Evolutionary conservation across 2,888 invertebrate species (phyloP).

Genomic region (Drosophila sordidapex): DNA sequence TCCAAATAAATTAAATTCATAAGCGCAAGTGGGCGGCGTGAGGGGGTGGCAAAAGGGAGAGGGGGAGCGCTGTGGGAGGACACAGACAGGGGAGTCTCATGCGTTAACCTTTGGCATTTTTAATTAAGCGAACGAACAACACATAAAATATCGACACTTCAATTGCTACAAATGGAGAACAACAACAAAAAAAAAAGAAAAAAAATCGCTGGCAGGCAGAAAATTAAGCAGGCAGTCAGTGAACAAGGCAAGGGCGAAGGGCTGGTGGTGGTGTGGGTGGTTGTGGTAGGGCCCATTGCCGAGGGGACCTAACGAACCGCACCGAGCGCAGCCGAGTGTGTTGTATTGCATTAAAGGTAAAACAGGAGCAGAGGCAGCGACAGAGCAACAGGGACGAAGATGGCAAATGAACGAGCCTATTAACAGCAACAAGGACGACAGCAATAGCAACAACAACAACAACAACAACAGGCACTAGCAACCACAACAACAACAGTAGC

Average conservation of each 20-base stretch:
- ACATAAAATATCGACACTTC: conserved; percentile 80
- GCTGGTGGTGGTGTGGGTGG: not conserved
- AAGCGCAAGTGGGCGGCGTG: conserved; percentile 35
- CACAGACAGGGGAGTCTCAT: conserved; percentile 17
- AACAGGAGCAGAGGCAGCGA: conserved; percentile 38
- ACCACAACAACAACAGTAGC: conserved; percentile 13
- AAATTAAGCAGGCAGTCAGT: conserved; percentile 64
- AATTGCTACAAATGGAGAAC: conserved; percentile 64
- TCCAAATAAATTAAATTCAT: conserved; percentile 75
- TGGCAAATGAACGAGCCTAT: conserved; percentile 77
- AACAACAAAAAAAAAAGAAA: conserved; percentile 23
- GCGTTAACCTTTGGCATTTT: conserved; percentile 80
- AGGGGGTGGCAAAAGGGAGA: not conserved
- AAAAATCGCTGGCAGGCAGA: conserved; percentile 56
- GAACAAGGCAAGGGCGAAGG: conserved; percentile 21
- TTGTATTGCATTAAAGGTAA: conserved; percentile 77
- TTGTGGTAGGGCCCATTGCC: conserved; percentile 26
- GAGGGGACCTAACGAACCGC: conserved; percentile 76
- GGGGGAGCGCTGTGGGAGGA: not conserved
- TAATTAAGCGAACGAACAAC: conserved; percentile 78
- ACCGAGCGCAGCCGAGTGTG: conserved; percentile 77
- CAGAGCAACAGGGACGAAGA: conserved; percentile 30
- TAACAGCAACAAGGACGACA: conserved; percentile 77
- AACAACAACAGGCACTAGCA: conserved; percentile 64
- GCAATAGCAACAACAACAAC: conserved; percentile 25